phyloP scores from a whole-genome alignment of 2,888 invertebrate genomes.

The Drosophila buzzatii region DNA sequence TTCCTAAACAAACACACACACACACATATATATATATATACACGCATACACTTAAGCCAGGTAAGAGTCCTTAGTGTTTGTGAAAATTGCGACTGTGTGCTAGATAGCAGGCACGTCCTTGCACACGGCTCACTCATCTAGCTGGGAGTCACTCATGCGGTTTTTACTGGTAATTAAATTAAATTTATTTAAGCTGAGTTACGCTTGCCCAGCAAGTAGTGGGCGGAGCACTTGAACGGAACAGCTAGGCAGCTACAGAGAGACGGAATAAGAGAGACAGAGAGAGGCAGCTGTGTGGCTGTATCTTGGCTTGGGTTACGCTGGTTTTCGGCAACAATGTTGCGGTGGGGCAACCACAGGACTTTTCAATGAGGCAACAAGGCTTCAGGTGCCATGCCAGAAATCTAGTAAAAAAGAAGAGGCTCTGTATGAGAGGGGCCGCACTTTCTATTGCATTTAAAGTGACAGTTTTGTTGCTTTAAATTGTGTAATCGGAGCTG shows the following conservation, averaged over 20 bases:
- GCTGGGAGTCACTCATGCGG: conserved; percentile 76
- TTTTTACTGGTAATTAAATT: conserved; percentile 82
- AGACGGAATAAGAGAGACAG: too few relatives aligned
- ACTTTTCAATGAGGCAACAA: conserved; percentile 46
- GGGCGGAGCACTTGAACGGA: background rate
- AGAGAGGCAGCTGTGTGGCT: conserved; percentile 32
- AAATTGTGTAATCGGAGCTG: conserved; percentile 77
- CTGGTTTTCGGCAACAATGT: conserved; percentile 80
- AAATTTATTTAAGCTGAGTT: conserved; percentile 81
- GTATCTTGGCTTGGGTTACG: conserved; percentile 69
- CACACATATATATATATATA: conserved; percentile 18
- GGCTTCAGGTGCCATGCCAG: conserved; percentile 59
- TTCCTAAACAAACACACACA: conserved; percentile 77
- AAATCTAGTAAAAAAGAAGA: background rate
- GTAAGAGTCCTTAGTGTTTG: conserved; percentile 34
- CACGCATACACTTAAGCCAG: conserved; percentile 26
- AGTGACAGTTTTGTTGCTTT: conserved; percentile 76
- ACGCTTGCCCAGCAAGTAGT: conserved; percentile 42
- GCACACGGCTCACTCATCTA: conserved; percentile 59
- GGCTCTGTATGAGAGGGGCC: background rate
- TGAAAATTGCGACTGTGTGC: conserved; percentile 15
- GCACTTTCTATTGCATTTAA: conserved; percentile 66
- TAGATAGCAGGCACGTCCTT: conserved; percentile 56
- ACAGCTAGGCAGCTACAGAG: background rate
- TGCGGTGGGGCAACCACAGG: conserved; percentile 74